These are phyloP conservation scores for Leucoma salicis DNA, from an alignment of 2,888 invertebrate species.

Conservation along the genomic window DNA sequence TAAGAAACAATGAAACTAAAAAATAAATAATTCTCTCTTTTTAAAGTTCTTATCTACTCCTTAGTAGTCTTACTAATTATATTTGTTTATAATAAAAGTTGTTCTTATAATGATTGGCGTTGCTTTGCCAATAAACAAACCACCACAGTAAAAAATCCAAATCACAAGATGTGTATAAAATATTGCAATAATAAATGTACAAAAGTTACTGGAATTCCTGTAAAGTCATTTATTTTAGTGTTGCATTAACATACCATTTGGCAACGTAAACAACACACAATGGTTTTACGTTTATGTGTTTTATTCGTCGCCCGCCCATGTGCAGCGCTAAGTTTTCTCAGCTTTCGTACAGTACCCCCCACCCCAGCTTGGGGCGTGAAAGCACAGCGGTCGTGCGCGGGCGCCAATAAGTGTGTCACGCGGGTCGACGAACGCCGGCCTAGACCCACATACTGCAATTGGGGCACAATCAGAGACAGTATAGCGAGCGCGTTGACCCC, in stretches of 20 bases:
- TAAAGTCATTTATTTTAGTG: slow-evolving; percentile 2
- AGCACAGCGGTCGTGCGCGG: slow-evolving; percentile 71
- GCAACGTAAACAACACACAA: slow-evolving; percentile 7
- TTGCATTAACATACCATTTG: slow-evolving; percentile 4
- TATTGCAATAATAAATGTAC: neutral
- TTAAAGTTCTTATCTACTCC: too few species aligned
- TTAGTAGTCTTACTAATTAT: too few species aligned
- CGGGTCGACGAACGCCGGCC: slow-evolving; percentile 82
- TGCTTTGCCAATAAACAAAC: too few species aligned
- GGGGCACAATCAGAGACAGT: slow-evolving; percentile 82
- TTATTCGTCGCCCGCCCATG: slow-evolving; percentile 38
- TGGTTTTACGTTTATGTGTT: slow-evolving; percentile 4
- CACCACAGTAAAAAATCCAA: too few species aligned
- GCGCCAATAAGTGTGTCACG: slow-evolving; percentile 75
- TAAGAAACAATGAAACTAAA: too few species aligned
- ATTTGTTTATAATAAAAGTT: too few species aligned
- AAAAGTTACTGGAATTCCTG: neutral
- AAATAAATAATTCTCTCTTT: too few species aligned
- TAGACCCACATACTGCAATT: slow-evolving; percentile 81
- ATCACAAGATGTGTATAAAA: neutral
- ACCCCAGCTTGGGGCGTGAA: slow-evolving; percentile 70
- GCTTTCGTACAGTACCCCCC: slow-evolving; percentile 67
- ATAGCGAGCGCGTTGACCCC: slow-evolving; percentile 77
- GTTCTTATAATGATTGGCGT: too few species aligned
- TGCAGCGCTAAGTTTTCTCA: slow-evolving; percentile 54